Evolutionary conservation across 2,113 vertebrate species (phyloP).

Genomic region (Rhegmatorhina hoffmannsi): DNA sequence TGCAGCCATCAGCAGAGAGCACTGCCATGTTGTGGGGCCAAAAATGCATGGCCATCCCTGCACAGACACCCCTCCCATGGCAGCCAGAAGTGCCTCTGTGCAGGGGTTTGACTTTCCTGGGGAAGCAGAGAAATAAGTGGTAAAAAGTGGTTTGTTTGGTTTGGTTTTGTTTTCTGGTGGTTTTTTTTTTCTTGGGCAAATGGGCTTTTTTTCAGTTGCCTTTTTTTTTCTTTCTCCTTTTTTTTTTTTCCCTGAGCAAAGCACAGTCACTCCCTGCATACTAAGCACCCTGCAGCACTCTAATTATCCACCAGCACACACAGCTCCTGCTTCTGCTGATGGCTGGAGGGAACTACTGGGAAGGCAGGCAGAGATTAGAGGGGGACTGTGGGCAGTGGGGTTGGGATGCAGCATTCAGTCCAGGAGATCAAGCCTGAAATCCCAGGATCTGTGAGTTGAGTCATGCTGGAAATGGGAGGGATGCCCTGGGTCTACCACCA

Average conservation of each 20-base stretch:
- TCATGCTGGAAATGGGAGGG: neutral
- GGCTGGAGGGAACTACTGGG: conserved; percentile 17
- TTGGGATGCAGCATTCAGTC: neutral
- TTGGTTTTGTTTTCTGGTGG: too few species aligned
- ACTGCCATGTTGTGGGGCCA: rapidly evolving
- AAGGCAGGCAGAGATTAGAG: neutral
- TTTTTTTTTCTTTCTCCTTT: too few species aligned
- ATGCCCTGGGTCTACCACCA: neutral
- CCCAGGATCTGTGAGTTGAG: neutral
- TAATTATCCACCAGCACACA: conserved; percentile 48
- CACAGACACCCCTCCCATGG: neutral
- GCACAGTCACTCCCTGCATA: conserved; percentile 45
- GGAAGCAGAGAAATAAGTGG: neutral
- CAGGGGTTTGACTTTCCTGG: neutral
- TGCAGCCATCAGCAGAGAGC: neutral
- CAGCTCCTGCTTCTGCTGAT: conserved; percentile 29
- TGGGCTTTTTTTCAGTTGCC: neutral
- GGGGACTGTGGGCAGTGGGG: neutral
- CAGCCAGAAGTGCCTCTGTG: neutral
- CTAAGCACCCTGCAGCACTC: conserved; percentile 57
- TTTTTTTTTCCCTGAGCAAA: neutral
- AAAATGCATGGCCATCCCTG: neutral
- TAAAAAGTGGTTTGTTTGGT: neutral
- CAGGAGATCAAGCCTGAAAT: neutral
- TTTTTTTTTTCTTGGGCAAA: neutral